phyloP scores from a whole-genome alignment of 1,140 invertebrate genomes.

The Drosophila saltans region DNA sequence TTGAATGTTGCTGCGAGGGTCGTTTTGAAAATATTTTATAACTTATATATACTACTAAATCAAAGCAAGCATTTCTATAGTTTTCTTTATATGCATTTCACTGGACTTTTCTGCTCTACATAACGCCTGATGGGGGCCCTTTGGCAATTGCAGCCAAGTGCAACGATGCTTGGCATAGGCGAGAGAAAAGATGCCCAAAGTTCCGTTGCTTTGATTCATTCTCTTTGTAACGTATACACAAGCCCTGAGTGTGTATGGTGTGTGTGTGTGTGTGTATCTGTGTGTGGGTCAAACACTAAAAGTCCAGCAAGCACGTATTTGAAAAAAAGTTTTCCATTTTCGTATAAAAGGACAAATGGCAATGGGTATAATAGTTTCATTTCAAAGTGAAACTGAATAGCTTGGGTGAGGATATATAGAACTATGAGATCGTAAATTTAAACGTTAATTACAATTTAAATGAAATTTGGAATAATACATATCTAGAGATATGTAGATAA shows the following conservation, averaged over 20 bases:
- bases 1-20: constrained; percentile 30
- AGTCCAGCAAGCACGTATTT: constrained; percentile 63
- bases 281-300: constrained; percentile 41
- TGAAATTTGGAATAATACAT: too few relatives aligned
- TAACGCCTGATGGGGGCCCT: constrained; percentile 56
- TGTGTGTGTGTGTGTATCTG: constrained; percentile 1
- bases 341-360: background rate
- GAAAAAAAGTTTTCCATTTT: constrained; percentile 25
- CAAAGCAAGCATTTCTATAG: background rate
- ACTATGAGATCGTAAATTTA: too few relatives aligned
- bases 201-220: constrained; percentile 20
- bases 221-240: background rate
- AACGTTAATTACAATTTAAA: too few relatives aligned
- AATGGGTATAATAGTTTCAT: background rate
- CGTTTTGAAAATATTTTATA: constrained; percentile 39
- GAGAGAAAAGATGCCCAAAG: constrained; percentile 44
- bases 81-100: constrained; percentile 40
- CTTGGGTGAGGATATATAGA: too few relatives aligned
- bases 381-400: background rate
- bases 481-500: too few relatives aligned
- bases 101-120: constrained; percentile 73
- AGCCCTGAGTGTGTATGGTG: background rate
- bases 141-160: constrained; percentile 70
- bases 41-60: too few relatives aligned
- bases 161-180: constrained; percentile 63